phyloP scores from a whole-genome alignment of 2,888 invertebrate species.

The Auanema sp. region DNA sequence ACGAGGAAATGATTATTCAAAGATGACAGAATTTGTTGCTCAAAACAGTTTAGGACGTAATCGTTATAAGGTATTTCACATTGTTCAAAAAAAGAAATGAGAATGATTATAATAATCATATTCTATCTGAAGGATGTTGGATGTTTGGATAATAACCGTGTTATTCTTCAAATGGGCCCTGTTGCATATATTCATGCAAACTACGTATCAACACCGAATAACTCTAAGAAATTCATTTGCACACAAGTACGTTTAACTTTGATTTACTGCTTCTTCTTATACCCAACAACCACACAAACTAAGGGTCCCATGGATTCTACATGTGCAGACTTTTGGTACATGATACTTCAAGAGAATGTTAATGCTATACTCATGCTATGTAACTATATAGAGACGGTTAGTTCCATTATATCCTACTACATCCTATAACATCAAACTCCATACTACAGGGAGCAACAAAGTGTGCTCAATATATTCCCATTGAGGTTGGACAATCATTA shows the following conservation, averaged over 20 bases:
- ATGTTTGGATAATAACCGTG: conserved; percentile 16
- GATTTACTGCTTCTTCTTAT: conserved; percentile 7
- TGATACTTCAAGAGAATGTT: conserved; percentile 16
- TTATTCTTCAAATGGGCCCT: conserved; percentile 7
- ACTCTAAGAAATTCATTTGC: conserved; percentile 17
- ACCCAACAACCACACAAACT: conserved; percentile 7
- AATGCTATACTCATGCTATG: conserved; percentile 14
- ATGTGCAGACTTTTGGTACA: conserved; percentile 18
- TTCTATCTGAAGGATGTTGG: conserved; percentile 12
- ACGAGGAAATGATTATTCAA: conserved; percentile 10
- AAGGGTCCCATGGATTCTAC: conserved; percentile 12
- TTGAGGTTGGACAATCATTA: not conserved
- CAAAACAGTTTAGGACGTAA: conserved; percentile 7
- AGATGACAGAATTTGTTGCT: conserved; percentile 12
- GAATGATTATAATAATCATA: too few species aligned
- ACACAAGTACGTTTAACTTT: conserved; percentile 10
- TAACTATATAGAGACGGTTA: conserved; percentile 10
- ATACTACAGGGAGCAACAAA: conserved; percentile 5
- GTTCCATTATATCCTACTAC: not conserved
- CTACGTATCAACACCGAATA: conserved; percentile 5
- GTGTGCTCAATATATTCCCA: conserved; percentile 14
- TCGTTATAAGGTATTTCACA: conserved; percentile 8
- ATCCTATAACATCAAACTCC: not conserved
- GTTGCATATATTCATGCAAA: conserved; percentile 19
- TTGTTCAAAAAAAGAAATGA: too few species aligned